Evolutionary conservation across 2,113 vertebrate genomes (phyloP).

Genomic region (Marmota monax): DNA sequence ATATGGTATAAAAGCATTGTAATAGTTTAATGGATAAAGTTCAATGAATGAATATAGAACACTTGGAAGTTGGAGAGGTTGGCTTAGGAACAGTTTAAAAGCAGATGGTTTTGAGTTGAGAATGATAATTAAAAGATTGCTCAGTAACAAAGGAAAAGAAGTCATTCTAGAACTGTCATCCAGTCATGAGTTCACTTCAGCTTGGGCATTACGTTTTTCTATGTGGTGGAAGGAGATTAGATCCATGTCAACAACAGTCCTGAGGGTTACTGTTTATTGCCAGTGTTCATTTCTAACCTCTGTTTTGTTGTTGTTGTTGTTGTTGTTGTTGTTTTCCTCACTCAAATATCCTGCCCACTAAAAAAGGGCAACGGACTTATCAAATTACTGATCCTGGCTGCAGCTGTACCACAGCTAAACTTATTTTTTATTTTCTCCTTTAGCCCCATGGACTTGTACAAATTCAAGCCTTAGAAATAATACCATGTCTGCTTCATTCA

Average conservation of each 20-base stretch:
- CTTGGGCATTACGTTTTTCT: background rate
- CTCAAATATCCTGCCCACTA: background rate
- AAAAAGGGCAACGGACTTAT: background rate
- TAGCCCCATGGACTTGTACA: background rate
- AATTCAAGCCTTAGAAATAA: background rate
- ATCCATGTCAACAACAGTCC: background rate
- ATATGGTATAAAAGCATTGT: background rate
- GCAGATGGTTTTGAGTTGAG: background rate
- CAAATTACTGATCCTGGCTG: background rate
- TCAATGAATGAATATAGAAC: background rate
- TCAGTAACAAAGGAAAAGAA: background rate
- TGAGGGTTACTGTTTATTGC: background rate
- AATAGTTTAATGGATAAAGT: background rate
- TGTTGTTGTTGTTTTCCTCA: no score
- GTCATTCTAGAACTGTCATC: background rate
- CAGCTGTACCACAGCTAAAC: background rate
- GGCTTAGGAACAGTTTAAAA: background rate
- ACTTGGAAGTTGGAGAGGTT: no score
- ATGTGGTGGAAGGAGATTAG: background rate
- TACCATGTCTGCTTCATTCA: background rate
- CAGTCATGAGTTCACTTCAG: background rate
- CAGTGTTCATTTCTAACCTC: background rate
- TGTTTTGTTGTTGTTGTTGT: no score
- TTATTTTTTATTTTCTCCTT: background rate
- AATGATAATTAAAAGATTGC: no score